Conservation (phyloP, 2,113 vertebrate genomes). For the Cheirogaleus medius region DNA sequence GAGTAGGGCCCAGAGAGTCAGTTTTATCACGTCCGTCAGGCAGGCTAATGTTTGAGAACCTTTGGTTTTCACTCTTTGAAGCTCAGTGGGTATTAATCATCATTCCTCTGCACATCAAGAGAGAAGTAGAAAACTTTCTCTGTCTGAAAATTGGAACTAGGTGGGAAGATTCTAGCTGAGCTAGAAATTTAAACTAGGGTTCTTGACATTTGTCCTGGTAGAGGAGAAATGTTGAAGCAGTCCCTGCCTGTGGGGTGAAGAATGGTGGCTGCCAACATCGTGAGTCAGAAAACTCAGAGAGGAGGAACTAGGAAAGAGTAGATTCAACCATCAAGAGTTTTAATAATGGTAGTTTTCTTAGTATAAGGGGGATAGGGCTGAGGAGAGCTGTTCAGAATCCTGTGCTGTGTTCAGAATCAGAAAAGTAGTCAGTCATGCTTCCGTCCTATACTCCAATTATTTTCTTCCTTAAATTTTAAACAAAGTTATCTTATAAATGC, state of each 20-base stretch:
- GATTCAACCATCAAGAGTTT: neutral
- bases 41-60: neutral
- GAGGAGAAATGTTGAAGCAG: neutral
- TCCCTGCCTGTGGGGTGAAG: neutral
- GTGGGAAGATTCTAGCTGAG: neutral
- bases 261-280: neutral
- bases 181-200: neutral
- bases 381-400: neutral
- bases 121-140: neutral
- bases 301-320: neutral
- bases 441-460: neutral
- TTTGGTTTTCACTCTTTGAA: neutral
- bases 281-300: neutral
- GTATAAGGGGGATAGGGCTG: neutral
- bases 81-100: neutral
- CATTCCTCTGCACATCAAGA: neutral
- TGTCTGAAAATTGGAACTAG: neutral
- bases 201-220: neutral
- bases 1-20: neutral
- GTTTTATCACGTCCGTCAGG: neutral
- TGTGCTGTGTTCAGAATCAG: neutral
- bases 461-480: neutral
- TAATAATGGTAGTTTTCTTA: neutral
- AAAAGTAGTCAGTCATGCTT: neutral
- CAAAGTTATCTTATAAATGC: neutral